Conservation (phyloP, 1,140 invertebrate species). For the Melitaea cinxia region DNA sequence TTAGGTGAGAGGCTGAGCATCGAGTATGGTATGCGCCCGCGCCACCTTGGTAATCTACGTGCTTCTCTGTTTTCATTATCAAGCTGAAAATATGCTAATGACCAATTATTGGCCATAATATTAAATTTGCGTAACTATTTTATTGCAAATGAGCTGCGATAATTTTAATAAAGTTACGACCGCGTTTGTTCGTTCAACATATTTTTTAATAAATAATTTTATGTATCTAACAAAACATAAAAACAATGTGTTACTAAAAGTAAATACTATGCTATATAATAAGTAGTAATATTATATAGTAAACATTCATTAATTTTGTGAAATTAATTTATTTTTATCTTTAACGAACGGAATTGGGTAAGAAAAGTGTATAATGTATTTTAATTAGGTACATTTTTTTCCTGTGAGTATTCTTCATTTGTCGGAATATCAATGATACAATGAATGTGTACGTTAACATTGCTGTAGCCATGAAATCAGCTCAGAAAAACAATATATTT, state of each 20-base stretch:
- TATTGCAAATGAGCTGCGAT: constrained; percentile 13
- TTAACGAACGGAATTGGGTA: not conserved
- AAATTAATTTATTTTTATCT: not conserved
- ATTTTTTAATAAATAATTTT: no score
- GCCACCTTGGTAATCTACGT: constrained; percentile 48
- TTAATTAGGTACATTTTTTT: not conserved
- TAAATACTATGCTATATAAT: no score
- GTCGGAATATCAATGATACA: not conserved
- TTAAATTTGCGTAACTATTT: constrained; percentile 30
- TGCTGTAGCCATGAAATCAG: not conserved
- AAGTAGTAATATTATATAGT: no score
- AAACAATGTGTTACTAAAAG: no score
- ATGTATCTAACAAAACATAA: no score
- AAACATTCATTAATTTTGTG: not conserved
- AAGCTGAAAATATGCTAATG: constrained; percentile 38
- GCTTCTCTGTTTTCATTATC: constrained; percentile 15
- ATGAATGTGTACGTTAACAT: constrained; percentile 1
- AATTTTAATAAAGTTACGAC: constrained; percentile 15
- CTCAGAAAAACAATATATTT: constrained; percentile 9
- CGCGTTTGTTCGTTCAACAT: not conserved
- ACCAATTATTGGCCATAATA: constrained; percentile 32
- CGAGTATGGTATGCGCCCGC: constrained; percentile 50
- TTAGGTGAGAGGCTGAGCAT: constrained; percentile 61
- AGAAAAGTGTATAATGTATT: not conserved
- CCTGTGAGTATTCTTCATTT: not conserved